Evolutionary conservation across 2,113 vertebrate genomes (phyloP), one percentile per base, ranked within the genome.

Genomic region (Nothocercus nigrocapillus): DNA sequence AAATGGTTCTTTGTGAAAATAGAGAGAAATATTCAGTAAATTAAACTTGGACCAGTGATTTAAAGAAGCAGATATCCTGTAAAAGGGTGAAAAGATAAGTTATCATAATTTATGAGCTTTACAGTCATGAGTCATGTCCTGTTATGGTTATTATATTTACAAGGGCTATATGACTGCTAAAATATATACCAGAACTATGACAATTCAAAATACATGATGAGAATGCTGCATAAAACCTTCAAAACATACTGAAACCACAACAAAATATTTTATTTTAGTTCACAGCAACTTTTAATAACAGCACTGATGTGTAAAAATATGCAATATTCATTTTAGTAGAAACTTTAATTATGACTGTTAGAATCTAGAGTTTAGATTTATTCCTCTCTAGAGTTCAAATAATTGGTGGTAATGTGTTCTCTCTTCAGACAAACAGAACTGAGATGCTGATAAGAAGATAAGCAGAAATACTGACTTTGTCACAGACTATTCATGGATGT

Each of bases 81-180:
- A 90, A 78, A 88, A 16, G 34, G 22, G 8, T 67, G 13, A 38
- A 78, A 89, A 83, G 45, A 85, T 81, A 95, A 81, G 20, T 88
- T 85, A 58, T 85, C n/a, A 74, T 96, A 91, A 95, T 96, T 93
- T 93, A 95, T 84, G 69, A 93, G 27, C 27, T 27, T 88, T 88
- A 58, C 44, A 94, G 64, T 78, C 32, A 18, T 88, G 79, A 95
- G 76, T 95, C 85, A 59, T 53, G n/a, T 93, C 88, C 85, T 96
- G 76, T 81, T 93, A 66, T 49, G 47, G 42, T 89, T 72, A 69
- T 75, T 82, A 34, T 78, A 93, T 96, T 96, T 96, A 91, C 82
- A 80, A 94, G 27, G 40, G 20, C 44, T 92, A 92, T 89, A 93
- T 87, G 53, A 61, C 70, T 92, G 40, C 13, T 58, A 59, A 88